Evolutionary conservation across 2,888 invertebrate genomes (phyloP), one percentile per base, ranked within the genome.

Genomic region (Luperina testacea): DNA sequence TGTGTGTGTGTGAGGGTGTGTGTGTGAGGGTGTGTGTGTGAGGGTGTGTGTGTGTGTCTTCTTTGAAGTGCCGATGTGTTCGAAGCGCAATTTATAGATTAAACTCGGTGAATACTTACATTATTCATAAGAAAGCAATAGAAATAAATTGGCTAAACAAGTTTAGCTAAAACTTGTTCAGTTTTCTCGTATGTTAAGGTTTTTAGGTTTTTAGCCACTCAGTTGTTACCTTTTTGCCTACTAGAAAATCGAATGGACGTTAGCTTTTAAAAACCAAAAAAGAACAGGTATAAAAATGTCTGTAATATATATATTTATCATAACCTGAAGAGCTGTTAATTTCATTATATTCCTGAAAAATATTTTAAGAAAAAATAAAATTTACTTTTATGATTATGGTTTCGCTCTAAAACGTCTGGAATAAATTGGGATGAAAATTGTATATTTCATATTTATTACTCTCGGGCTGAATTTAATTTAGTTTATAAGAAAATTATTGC

Each of bases 341-440:
- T 24, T 48, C 0, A 57, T 51, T 65, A 59, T 32, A 32, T 20
- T 51, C 53, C 48, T 20, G 24, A 38, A 80, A 76, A 57, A 27
- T 48, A 11, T 32, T 57, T 1, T 15, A 8, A 7, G 38, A 61
- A 67, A 51, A 57, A 24, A 11, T 57, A 4, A 24, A 57, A 53
- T 24, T 57, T 57, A 57, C 9, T 24, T 57, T 57, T 11, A 57
- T 24, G 57, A 57, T 42, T 70, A 57, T 15, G 42, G 48, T 53
- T n/a, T 1, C 4, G 61, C n/a, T n/a, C 4, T 42, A 48, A 75
- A 82, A 38, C 51, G 5, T 24, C 17, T 27, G 2, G 7, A 68
- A 67, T 45, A 65, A 81, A 81, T 53, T 61, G 20, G 20, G 1
- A 53, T 13, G 45, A 53, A 69, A 45, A 61, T 81, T 63, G 1